A percentile compares a stretch with the other conserved stretches of the same genome.
These are phyloP conservation scores for Ailuropoda melanoleuca DNA, from an alignment of 2,113 vertebrate genomes.

Conservation along the genomic window DNA sequence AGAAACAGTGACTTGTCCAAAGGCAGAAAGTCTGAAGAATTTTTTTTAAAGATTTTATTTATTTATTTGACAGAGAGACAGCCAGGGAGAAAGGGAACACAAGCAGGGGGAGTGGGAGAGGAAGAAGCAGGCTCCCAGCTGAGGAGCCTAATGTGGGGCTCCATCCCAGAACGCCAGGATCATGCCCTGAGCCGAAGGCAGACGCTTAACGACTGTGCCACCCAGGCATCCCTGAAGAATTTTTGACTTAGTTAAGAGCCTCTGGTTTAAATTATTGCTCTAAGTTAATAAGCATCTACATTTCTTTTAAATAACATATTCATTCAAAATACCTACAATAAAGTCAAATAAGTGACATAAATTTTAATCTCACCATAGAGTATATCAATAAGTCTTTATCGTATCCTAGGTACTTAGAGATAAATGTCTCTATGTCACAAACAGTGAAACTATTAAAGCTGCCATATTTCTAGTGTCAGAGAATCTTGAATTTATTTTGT, in stretches of 20 bases:
- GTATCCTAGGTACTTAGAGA: background rate
- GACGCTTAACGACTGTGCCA: too few species aligned
- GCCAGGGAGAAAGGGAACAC: too few species aligned
- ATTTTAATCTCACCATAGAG: background rate
- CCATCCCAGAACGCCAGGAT: too few species aligned
- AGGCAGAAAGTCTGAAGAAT: background rate
- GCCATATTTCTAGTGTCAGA: background rate
- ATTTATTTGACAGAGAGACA: too few species aligned
- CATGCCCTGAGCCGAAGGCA: too few species aligned
- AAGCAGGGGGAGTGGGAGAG: too few species aligned
- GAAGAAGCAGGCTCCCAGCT: too few species aligned
- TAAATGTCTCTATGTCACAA: background rate
- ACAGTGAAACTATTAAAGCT: background rate
- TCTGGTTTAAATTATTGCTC: background rate
- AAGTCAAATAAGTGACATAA: background rate
- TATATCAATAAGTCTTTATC: background rate
- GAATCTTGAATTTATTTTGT: background rate
- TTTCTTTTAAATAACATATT: background rate
- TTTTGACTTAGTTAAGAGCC: background rate
- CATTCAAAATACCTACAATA: background rate
- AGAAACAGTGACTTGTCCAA: background rate
- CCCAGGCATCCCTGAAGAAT: background rate
- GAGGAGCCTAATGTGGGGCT: too few species aligned
- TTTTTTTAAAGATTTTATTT: background rate
- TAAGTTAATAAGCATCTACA: background rate